Conservation (phyloP, 2,113 vertebrate genomes). For the Etia nguti region DNA sequence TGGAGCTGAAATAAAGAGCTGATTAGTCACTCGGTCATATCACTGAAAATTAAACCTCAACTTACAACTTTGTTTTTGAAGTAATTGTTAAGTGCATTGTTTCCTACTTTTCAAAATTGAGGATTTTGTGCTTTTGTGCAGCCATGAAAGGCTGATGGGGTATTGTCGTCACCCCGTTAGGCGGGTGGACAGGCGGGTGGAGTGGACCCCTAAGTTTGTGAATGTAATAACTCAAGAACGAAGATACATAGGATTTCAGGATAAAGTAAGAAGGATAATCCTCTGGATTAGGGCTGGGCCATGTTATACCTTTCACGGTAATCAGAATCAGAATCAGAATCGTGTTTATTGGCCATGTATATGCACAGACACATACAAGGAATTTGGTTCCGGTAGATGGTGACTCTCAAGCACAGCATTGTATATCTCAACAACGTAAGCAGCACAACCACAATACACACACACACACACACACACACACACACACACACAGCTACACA, state of each 20-base stretch:
- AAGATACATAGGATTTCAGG: background rate
- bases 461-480: too few relatives aligned
- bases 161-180: background rate
- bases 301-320: too few relatives aligned
- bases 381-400: too few relatives aligned
- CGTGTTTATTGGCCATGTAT: too few relatives aligned
- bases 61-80: background rate
- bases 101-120: background rate
- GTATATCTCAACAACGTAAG: too few relatives aligned
- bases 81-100: background rate
- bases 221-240: background rate
- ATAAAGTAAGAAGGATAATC: background rate
- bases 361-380: too few relatives aligned
- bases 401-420: too few relatives aligned
- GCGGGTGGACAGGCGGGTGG: background rate
- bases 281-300: too few relatives aligned
- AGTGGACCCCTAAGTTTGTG: background rate
- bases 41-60: background rate
- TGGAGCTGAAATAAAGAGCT: background rate
- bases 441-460: too few relatives aligned
- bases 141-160: too few relatives aligned
- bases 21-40: background rate
- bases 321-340: too few relatives aligned
- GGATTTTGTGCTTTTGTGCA: background rate
- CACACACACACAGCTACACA: too few relatives aligned